Base-by-base conservation (phyloP, 2,888 invertebrate genomes). In the Perizoma affinitatum region DNA sequence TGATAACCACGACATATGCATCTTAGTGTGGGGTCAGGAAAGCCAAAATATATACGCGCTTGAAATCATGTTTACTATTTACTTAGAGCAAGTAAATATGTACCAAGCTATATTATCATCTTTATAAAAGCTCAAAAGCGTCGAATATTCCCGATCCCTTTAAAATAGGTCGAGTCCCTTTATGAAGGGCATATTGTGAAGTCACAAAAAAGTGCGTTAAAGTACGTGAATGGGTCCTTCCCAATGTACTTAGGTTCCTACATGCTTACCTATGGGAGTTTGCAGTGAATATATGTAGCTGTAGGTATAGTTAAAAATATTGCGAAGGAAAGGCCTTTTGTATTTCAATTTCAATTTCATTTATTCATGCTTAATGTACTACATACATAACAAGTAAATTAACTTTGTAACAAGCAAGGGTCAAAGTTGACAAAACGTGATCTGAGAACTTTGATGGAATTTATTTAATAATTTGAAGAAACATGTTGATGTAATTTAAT, bases 81-180 rank as follows among this genome's bases (percentile, higher is more conserved):
- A 22, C 22, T 22, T 22, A 22, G 1, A 22, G 22, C 22, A 22
- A 22, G 22, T 22, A 22, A 22, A 22, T 22, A 22, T 22, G 22
- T 22, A 22, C 22, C 22, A 22, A 22, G 22, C 22, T 22, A 22
- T 22, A 22, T 22, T 22, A 22, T 22, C 38, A 38, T 22, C 9
- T 52, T 52, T 45, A 45, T 22, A 40, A 45, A 53, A 1, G 10
- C 53, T 53, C 6, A 38, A 41, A 54, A 54, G 41, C 40, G 9
- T 46, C 40, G 41, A 35, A 47, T 47, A 51, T 57, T 45, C 58
- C 55, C 8, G 38, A 55, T 46, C 53, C 38, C 58, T 62, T 54
- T 43, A 54, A 68, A 68, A 61, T 63, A 46, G 68, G 67, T 68
- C 70, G 63, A 67, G 66, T 61, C 50, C 47, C 45, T 70, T 65